Percentiles rank a stretch among this genome's conserved stretches.
Conservation (phyloP, 2,797 vertebrate genomes). For the Pseudopleuronectes americanus region DNA sequence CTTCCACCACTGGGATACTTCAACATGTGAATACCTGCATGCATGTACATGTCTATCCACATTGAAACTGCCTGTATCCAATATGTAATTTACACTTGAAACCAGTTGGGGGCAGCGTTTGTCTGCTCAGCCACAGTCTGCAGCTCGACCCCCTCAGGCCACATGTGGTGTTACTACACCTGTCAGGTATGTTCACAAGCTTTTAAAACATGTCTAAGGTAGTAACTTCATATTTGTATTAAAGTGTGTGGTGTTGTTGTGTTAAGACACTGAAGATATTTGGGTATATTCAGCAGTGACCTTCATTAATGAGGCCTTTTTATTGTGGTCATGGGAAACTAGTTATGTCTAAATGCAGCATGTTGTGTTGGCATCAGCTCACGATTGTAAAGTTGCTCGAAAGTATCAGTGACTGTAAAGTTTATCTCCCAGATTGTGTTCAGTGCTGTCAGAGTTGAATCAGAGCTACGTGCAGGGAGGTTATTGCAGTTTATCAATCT, state of each 20-base stretch:
- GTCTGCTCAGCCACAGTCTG: neutral
- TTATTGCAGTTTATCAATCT: conserved; percentile 82
- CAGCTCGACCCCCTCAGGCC: neutral
- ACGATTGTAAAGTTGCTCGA: neutral
- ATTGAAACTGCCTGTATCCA: too few species aligned
- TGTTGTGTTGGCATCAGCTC: too few species aligned
- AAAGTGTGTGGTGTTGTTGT: neutral
- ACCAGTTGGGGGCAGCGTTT: conserved; percentile 63
- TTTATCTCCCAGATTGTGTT: too few species aligned
- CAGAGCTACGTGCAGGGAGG: conserved; percentile 70
- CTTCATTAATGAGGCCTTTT: neutral
- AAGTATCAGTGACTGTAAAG: neutral
- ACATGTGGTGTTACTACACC: neutral
- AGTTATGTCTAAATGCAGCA: conserved; percentile 4
- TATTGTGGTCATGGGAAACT: neutral
- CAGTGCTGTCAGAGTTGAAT: conserved; percentile 26
- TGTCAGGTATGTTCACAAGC: neutral
- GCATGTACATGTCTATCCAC: too few species aligned
- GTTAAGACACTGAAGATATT: neutral
- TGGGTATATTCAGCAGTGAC: neutral
- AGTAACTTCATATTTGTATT: too few species aligned
- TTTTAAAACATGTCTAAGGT: neutral
- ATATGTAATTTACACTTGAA: neutral
- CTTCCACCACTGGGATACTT: too few species aligned
- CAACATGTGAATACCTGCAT: too few species aligned